These are phyloP conservation scores for Limosa lapponica DNA, from an alignment of 2,797 vertebrate species.

Conservation along the genomic window DNA sequence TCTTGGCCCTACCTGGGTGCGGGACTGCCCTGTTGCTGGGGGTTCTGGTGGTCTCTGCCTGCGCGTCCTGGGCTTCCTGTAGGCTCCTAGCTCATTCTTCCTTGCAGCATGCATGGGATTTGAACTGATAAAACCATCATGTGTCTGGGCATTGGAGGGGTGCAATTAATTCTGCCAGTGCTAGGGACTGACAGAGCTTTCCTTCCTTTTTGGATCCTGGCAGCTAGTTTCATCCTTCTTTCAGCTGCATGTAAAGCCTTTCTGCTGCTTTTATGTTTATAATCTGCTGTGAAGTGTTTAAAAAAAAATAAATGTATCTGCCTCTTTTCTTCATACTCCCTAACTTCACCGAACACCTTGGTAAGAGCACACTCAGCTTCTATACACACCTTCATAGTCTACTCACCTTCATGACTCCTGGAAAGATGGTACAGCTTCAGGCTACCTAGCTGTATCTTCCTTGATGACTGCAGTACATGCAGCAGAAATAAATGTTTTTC, in stretches of 20 bases:
- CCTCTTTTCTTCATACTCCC: not conserved
- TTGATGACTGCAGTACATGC: not conserved
- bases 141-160: not conserved
- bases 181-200: not conserved
- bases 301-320: not conserved
- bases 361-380: not conserved
- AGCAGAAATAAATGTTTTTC: not conserved
- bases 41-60: not conserved
- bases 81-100: not conserved
- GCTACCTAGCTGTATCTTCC: not conserved
- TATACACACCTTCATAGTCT: not conserved
- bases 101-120: accelerated
- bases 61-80: not conserved
- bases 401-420: not conserved
- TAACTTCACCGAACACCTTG: not conserved
- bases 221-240: not conserved
- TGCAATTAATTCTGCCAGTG: not conserved
- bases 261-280: not conserved
- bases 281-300: not conserved
- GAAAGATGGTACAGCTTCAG: not conserved
- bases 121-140: not conserved
- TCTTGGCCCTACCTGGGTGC: accelerated
- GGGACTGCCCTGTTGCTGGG: not conserved
- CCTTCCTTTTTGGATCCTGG: not conserved
- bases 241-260: not conserved